These are phyloP conservation scores for human DNA, from an alignment of 2,113 vertebrate species.

Conservation along the genomic window DNA sequence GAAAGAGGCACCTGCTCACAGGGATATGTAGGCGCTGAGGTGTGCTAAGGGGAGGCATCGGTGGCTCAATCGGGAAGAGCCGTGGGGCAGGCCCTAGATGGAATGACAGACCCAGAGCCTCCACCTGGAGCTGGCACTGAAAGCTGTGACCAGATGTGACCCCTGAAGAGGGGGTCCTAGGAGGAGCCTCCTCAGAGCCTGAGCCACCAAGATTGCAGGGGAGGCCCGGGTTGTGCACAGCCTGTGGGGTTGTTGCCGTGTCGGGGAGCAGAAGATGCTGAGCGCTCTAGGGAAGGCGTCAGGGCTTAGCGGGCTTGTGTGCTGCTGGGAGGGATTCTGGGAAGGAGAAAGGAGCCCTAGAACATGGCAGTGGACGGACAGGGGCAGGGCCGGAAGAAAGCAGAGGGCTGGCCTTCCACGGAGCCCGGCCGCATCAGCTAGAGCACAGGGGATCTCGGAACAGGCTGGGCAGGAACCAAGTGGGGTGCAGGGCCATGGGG, in stretches of 20 bases:
- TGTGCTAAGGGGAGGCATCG: background rate
- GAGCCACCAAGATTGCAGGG: too few relatives aligned
- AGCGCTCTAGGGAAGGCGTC: too few relatives aligned
- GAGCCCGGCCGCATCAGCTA: background rate
- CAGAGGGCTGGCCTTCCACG: background rate
- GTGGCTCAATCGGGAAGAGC: background rate
- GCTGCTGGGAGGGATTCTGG: too few relatives aligned
- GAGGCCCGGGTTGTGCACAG: too few relatives aligned
- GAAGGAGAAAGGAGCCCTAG: background rate
- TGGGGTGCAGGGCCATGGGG: background rate
- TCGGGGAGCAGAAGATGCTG: too few relatives aligned
- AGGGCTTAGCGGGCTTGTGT: too few relatives aligned
- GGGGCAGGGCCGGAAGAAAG: background rate
- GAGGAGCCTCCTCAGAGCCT: background rate
- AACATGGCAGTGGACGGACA: background rate
- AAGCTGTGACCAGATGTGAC: background rate
- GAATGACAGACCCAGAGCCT: background rate
- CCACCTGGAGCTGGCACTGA: background rate
- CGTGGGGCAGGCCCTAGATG: background rate
- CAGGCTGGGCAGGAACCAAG: background rate
- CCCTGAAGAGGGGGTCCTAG: background rate
- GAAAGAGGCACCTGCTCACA: background rate
- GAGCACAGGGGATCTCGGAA: background rate
- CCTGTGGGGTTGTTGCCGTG: too few relatives aligned
- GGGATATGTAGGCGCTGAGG: background rate